Evolutionary conservation across 2,797 vertebrate species (phyloP).

Genomic region (Myiotriccus ornatus): DNA sequence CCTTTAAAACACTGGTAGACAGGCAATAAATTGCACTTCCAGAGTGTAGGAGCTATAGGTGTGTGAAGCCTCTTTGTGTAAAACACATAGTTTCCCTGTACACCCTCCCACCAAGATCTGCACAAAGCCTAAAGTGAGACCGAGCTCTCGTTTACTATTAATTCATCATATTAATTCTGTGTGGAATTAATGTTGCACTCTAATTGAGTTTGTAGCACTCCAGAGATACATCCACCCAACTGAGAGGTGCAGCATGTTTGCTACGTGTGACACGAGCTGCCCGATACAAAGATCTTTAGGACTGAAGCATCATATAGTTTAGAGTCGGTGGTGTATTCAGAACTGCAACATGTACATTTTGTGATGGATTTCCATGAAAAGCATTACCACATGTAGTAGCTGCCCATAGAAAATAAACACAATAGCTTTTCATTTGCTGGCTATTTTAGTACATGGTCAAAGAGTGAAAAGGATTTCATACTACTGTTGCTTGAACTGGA

Average conservation of each 20-base stretch:
- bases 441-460: neutral
- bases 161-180: neutral
- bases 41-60: neutral
- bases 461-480: neutral
- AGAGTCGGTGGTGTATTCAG: neutral
- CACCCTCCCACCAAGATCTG: neutral
- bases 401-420: slow-evolving; percentile 8
- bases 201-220: neutral
- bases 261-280: neutral
- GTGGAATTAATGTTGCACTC: neutral
- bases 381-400: neutral
- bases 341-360: neutral
- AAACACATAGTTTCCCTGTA: neutral
- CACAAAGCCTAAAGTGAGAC: neutral
- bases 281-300: neutral
- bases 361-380: neutral
- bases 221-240: neutral
- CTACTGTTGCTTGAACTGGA: neutral
- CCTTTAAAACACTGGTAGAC: neutral
- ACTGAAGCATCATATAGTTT: neutral
- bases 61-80: neutral
- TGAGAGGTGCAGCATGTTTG: neutral
- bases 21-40: neutral
- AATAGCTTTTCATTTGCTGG: neutral
- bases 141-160: neutral